Percentiles rank a stretch among this genome's conserved stretches.
These are phyloP conservation scores for Drosophila arizonae DNA, from an alignment of 1,140 invertebrate species.

Conservation along the genomic window DNA sequence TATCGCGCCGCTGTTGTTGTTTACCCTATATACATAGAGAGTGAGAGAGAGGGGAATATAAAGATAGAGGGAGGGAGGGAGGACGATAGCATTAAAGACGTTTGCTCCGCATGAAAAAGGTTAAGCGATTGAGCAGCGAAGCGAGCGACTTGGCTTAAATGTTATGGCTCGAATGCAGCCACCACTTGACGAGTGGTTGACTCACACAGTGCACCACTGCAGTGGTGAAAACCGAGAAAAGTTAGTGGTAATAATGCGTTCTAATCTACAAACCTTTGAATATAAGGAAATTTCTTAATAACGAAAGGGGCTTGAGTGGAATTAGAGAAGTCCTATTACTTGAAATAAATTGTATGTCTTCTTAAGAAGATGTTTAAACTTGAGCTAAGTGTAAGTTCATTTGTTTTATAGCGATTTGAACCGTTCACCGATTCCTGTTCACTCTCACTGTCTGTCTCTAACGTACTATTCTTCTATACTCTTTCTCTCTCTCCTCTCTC, in stretches of 20 bases:
- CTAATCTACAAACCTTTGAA: not conserved
- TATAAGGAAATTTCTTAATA: not conserved
- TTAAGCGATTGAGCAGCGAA: conserved; percentile 14
- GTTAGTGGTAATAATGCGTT: conserved; percentile 6
- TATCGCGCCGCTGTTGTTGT: conserved; percentile 51
- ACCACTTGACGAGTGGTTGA: not conserved
- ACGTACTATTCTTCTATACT: too few species aligned
- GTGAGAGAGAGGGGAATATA: not conserved
- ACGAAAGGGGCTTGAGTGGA: not conserved
- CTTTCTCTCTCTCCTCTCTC: too few species aligned
- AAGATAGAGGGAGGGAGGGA: not conserved
- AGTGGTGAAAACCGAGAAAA: not conserved
- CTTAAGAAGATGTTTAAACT: not conserved
- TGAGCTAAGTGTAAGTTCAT: too few species aligned
- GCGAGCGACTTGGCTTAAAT: conserved; percentile 1
- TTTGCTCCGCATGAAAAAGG: not conserved
- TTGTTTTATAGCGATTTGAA: too few species aligned
- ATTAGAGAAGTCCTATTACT: not conserved
- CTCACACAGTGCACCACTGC: not conserved
- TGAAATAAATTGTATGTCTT: not conserved
- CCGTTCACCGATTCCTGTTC: too few species aligned
- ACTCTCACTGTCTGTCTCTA: too few species aligned
- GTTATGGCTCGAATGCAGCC: conserved; percentile 5
- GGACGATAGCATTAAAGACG: not conserved
- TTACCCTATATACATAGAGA: conserved; percentile 38